phyloP scores from a whole-genome alignment of 2,888 invertebrate species.

The Drosophila testacea region DNA sequence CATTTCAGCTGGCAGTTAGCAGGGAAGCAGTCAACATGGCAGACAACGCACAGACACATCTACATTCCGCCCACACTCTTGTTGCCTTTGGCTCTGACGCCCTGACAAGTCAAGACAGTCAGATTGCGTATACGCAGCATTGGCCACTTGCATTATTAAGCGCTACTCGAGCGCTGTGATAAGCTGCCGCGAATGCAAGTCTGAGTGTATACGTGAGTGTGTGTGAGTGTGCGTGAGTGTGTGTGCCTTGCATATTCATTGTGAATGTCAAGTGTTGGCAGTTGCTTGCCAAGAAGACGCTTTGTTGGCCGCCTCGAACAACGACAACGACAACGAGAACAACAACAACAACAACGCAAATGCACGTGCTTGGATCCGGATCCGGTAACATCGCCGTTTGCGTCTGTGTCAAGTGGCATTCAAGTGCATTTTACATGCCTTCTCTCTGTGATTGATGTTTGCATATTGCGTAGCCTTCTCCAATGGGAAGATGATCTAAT shows the following conservation, averaged over 20 bases:
- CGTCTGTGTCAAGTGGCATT: slow-evolving; percentile 70
- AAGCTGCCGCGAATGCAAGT: slow-evolving; percentile 59
- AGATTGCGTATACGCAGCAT: slow-evolving; percentile 78
- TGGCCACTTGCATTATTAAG: slow-evolving; percentile 79
- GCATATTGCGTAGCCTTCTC: slow-evolving; percentile 37
- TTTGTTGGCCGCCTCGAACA: slow-evolving; percentile 56
- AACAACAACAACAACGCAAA: slow-evolving; percentile 6
- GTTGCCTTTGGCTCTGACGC: background rate
- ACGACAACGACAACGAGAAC: slow-evolving; percentile 4
- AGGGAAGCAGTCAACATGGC: slow-evolving; percentile 16
- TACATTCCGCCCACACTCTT: slow-evolving; percentile 14
- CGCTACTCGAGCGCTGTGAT: slow-evolving; percentile 61
- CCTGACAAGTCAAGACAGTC: slow-evolving; percentile 19
- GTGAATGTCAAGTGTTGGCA: slow-evolving; percentile 78
- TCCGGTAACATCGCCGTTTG: slow-evolving; percentile 49
- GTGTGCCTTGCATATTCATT: slow-evolving; percentile 62
- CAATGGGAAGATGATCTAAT: slow-evolving; percentile 10
- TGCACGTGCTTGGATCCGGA: slow-evolving; percentile 32
- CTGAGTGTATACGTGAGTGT: slow-evolving; percentile 20
- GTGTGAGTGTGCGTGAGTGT: slow-evolving; percentile 8
- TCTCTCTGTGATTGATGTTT: slow-evolving; percentile 68
- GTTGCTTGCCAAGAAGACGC: slow-evolving; percentile 65
- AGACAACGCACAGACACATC: slow-evolving; percentile 67
- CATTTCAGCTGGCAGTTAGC: slow-evolving; percentile 27
- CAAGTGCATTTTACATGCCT: slow-evolving; percentile 68